Evolutionary conservation across 2,888 invertebrate genomes (phyloP).

Genomic region (Tenodera sinensis): DNA sequence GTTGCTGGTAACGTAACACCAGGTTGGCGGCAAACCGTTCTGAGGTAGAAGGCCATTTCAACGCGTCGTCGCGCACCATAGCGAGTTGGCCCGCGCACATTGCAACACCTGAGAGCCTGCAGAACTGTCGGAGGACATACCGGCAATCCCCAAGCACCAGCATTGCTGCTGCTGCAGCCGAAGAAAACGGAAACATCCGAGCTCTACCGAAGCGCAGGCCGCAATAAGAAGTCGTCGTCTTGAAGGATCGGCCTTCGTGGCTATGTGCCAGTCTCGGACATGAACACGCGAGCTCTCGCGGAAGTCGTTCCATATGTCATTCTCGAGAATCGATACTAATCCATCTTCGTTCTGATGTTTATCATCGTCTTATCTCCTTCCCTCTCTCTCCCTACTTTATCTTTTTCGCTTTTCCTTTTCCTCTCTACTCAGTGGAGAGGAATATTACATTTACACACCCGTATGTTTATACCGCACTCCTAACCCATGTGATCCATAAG

Average conservation of each 20-base stretch:
- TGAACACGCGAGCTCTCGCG: neutral
- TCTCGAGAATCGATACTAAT: neutral
- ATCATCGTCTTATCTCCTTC: neutral
- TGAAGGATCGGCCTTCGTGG: neutral
- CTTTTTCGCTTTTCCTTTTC: neutral
- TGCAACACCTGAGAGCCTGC: neutral
- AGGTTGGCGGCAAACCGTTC: neutral
- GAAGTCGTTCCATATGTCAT: neutral
- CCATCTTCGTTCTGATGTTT: too few relatives aligned
- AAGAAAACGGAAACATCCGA: conserved; percentile 12
- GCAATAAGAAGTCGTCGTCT: neutral
- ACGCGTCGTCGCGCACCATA: neutral
- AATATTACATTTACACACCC: too few relatives aligned
- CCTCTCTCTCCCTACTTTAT: neutral
- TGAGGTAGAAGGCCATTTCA: neutral
- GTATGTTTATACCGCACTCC: too few relatives aligned
- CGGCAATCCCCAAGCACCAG: conserved; percentile 5
- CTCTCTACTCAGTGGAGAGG: neutral
- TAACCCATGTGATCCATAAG: too few relatives aligned
- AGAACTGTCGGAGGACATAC: neutral
- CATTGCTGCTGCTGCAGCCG: conserved; percentile 17
- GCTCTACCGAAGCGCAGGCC: neutral
- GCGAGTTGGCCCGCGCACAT: neutral
- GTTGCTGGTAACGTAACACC: neutral
- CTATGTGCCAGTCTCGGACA: neutral